Conservation (phyloP, 30 jellyfish, hydroid and myxozoan genomes). For the Catostylus mosaicus region DNA sequence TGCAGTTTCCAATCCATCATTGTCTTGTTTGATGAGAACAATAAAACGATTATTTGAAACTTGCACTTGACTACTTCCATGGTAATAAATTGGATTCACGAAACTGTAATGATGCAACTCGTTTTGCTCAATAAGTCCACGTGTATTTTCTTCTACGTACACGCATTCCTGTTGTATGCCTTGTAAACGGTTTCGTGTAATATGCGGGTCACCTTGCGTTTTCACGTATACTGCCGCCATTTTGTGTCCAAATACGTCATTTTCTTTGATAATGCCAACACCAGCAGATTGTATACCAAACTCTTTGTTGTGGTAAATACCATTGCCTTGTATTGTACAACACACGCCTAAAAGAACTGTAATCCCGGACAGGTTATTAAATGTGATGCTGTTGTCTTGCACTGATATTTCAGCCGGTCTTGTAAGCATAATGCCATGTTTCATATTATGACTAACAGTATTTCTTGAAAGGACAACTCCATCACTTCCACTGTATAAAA, state of each 20-base stretch:
- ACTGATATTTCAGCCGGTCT: slow-evolving; percentile 80
- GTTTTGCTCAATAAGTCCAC: slow-evolving; percentile 76
- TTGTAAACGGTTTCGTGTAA: slow-evolving; percentile 76
- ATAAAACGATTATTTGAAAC: slow-evolving; percentile 30
- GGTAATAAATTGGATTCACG: slow-evolving; percentile 58
- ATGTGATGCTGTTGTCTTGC: slow-evolving; percentile 59
- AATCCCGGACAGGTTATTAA: slow-evolving; percentile 69
- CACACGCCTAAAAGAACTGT: slow-evolving; percentile 73
- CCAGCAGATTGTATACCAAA: slow-evolving; percentile 79
- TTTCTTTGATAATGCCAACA: slow-evolving; percentile 66
- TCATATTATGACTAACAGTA: slow-evolving; percentile 51
- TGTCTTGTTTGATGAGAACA: slow-evolving; percentile 53
- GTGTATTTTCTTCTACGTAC: slow-evolving; percentile 76
- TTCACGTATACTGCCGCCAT: slow-evolving; percentile 60
- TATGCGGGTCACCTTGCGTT: slow-evolving; percentile 73
- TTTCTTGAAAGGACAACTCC: slow-evolving; percentile 88
- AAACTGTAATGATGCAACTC: slow-evolving; percentile 66
- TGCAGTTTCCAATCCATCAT: slow-evolving; percentile 56
- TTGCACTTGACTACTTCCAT: slow-evolving; percentile 42
- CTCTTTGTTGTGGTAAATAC: slow-evolving; percentile 86
- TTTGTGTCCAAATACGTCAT: slow-evolving; percentile 76
- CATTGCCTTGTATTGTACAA: slow-evolving; percentile 82
- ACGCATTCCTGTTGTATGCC: slow-evolving; percentile 72
- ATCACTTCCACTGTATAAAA: slow-evolving; percentile 82
- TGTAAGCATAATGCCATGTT: slow-evolving; percentile 75